Percentiles rank a stretch among this genome's conserved stretches.
phyloP scores from a whole-genome alignment of 1,140 invertebrate genomes.

The Glossosoma conforme region DNA sequence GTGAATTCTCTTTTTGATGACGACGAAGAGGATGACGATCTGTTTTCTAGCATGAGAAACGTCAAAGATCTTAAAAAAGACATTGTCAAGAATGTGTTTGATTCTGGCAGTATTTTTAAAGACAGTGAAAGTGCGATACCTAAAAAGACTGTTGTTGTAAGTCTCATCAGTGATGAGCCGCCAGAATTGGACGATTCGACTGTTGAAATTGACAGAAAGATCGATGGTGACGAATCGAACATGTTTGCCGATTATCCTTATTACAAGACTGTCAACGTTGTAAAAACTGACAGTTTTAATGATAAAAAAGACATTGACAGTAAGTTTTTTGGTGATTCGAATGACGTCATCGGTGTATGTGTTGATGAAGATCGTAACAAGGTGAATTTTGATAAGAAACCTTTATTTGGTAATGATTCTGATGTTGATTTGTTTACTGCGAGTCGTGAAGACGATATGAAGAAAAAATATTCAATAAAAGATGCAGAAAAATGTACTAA shows the following conservation, averaged over 20 bases:
- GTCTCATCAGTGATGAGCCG: slow-evolving; percentile 23
- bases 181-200: slow-evolving; percentile 19
- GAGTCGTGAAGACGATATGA: slow-evolving; percentile 34
- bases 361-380: background rate
- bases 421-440: slow-evolving; percentile 39
- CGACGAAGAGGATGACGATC: slow-evolving; percentile 22
- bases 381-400: background rate
- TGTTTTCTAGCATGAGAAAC: slow-evolving; percentile 33
- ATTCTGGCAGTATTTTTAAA: no score
- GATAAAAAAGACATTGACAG: slow-evolving; percentile 23
- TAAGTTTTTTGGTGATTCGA: background rate
- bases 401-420: slow-evolving; percentile 11
- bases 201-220: background rate
- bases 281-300: slow-evolving; percentile 8
- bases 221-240: background rate
- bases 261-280: slow-evolving; percentile 19
- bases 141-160: background rate
- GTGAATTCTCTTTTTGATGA: slow-evolving; percentile 23
- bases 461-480: slow-evolving; percentile 16
- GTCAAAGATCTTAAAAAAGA: slow-evolving; percentile 1
- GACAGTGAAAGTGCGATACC: background rate
- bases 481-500: background rate
- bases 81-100: no score
- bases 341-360: background rate
- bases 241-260: slow-evolving; percentile 22